Percentiles rank a stretch among this genome's conserved stretches.
phyloP scores from a whole-genome alignment of 2,113 vertebrate species.

The Ptyas mucosa region DNA sequence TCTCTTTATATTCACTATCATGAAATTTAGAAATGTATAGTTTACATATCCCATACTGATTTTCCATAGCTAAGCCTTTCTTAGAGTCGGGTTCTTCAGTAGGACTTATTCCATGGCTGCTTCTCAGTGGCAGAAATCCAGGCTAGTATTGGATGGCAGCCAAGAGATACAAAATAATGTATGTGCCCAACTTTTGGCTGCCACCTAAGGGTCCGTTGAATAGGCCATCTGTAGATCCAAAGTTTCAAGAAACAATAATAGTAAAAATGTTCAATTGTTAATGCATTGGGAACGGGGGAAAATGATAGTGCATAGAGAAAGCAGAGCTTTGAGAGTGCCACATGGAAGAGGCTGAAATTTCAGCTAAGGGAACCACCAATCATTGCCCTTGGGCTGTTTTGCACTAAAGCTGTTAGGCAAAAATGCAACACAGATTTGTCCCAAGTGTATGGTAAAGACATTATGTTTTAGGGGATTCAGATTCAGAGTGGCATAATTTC shows the following conservation, averaged over 20 bases:
- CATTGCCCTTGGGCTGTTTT: background rate
- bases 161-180: background rate
- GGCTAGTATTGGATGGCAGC: background rate
- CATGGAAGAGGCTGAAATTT: background rate
- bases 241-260: background rate
- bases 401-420: background rate
- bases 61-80: background rate
- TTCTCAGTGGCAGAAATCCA: background rate
- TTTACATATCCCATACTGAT: background rate
- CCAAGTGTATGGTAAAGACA: background rate
- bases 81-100: background rate
- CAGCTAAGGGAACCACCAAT: background rate
- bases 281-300: background rate
- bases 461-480: background rate
- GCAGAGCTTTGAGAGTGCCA: background rate
- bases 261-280: background rate
- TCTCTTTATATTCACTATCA: background rate
- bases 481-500: background rate
- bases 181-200: background rate
- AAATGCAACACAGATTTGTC: background rate
- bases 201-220: background rate
- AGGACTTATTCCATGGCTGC: background rate
- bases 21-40: background rate
- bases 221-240: background rate
- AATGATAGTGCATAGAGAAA: background rate